Percentiles rank a stretch among this genome's conserved stretches.
These are phyloP conservation scores for Ochropleura leucogaster DNA, from an alignment of 2,888 invertebrate genomes.

Conservation along the genomic window DNA sequence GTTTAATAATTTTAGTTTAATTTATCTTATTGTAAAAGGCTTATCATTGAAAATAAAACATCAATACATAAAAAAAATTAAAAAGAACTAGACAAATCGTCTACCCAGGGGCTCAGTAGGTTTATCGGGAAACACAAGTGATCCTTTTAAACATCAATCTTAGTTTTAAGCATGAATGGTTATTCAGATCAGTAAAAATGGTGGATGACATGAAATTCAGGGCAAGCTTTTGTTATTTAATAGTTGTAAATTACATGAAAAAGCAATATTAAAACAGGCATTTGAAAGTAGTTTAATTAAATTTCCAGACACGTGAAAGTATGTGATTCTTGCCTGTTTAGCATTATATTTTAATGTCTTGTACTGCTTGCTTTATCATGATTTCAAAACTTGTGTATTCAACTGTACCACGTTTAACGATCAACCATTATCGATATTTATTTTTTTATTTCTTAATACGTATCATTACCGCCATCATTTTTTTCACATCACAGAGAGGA, in stretches of 20 bases:
- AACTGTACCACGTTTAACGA: slow-evolving; percentile 36
- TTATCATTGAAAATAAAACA: too few relatives aligned
- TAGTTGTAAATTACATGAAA: too few relatives aligned
- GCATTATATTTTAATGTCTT: neutral
- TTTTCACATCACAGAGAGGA: slow-evolving; percentile 44
- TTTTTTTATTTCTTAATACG: slow-evolving; percentile 46
- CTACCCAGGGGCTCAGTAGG: too few relatives aligned
- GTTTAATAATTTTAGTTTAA: too few relatives aligned
- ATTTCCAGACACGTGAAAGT: neutral
- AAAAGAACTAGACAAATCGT: too few relatives aligned
- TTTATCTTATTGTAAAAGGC: too few relatives aligned
- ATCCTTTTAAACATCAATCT: neutral
- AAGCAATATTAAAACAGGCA: too few relatives aligned
- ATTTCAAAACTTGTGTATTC: slow-evolving; percentile 22
- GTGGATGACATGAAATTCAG: neutral
- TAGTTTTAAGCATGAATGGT: neutral
- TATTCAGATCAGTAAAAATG: neutral
- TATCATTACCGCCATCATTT: slow-evolving; percentile 42
- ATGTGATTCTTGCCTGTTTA: neutral
- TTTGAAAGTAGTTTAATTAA: too few relatives aligned
- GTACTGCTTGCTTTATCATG: neutral
- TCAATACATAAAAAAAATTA: too few relatives aligned
- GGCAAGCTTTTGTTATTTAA: too few relatives aligned
- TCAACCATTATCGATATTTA: slow-evolving; percentile 50
- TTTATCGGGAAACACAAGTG: too few relatives aligned